A percentile compares a stretch with the other conserved stretches of the same genome.
These are phyloP conservation scores for Pristiophorus japonicus DNA, from an alignment of 2,113 vertebrate genomes.

Conservation along the genomic window DNA sequence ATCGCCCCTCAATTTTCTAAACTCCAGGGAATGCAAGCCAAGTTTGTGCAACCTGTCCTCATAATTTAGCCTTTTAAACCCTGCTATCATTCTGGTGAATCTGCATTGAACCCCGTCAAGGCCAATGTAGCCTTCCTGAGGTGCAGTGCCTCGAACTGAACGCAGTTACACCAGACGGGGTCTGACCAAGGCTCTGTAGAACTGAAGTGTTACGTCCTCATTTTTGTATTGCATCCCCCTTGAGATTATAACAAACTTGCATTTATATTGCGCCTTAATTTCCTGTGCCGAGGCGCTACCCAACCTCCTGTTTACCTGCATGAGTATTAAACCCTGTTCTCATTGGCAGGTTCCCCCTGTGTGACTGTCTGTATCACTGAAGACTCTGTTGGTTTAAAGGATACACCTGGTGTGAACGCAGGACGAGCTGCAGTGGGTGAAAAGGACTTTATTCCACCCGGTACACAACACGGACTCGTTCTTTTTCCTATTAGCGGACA, in stretches of 20 bases:
- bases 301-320: background rate
- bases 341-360: background rate
- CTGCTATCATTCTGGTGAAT: background rate
- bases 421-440: background rate
- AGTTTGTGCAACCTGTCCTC: background rate
- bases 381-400: slow-evolving; percentile 26
- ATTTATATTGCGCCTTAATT: background rate
- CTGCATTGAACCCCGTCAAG: too few relatives aligned
- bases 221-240: background rate
- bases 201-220: background rate
- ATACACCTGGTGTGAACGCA: background rate
- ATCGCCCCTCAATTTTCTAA: too few relatives aligned
- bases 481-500: background rate
- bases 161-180: background rate
- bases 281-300: background rate
- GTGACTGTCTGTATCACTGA: slow-evolving; percentile 14
- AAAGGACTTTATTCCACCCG: background rate
- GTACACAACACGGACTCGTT: background rate
- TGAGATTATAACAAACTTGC: background rate
- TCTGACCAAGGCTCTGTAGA: background rate
- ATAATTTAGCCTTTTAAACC: background rate
- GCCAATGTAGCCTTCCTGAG: background rate
- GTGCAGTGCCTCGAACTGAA: background rate
- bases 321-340: background rate
- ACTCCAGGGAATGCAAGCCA: too few relatives aligned